Evolutionary conservation across 2,888 invertebrate genomes (phyloP), one percentile per base, ranked within the genome.

Genomic region (Polymixis flavicincta): DNA sequence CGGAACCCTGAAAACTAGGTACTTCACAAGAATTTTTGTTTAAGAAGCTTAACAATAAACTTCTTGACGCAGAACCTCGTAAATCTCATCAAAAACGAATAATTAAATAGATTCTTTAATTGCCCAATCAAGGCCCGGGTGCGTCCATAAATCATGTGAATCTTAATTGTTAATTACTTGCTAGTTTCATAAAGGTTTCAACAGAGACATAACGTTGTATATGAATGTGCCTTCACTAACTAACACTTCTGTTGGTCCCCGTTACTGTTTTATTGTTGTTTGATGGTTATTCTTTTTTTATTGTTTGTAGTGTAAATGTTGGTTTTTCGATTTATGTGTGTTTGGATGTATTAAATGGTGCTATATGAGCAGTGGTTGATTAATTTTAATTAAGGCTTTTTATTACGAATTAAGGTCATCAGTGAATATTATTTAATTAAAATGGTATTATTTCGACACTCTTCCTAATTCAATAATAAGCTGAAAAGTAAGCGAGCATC

Each of bases 121-220:
- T 67, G 50, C 45, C 81, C 74, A 77, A 82, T 83, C 71, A 83
- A 66, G 69, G 50, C 28, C 14, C 48, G 70, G 69, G 42, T 66
- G 28, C 42, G 25, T 11, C 3, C 78, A 82, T 82, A 74, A 68
- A 74, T 80, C 85, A 82, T 73, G 66, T 68, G 63, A 67, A 78
- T 71, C 74, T 72, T 86, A 82, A 86, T 82, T 82, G 78, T 82
- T 86, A 86, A 86, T 86, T 84, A 80, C 76, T 72, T 61, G 76
- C 71, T 78, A 50, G 61, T 82, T 82, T 79, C 66, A 74, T 67
- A 68, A 54, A 54, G 59, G 59, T 52, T 54, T 64, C 5, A 63
- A 50, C 61, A 66, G 50, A 78, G 63, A 71, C 67, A 42, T 74
- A 42, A 71, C 76, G 73, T 76, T 57, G 64, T 72, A 74, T 74